Evolutionary conservation across 2,797 vertebrate genomes (phyloP).

Genomic region (Ctenopoma kingsleyae): DNA sequence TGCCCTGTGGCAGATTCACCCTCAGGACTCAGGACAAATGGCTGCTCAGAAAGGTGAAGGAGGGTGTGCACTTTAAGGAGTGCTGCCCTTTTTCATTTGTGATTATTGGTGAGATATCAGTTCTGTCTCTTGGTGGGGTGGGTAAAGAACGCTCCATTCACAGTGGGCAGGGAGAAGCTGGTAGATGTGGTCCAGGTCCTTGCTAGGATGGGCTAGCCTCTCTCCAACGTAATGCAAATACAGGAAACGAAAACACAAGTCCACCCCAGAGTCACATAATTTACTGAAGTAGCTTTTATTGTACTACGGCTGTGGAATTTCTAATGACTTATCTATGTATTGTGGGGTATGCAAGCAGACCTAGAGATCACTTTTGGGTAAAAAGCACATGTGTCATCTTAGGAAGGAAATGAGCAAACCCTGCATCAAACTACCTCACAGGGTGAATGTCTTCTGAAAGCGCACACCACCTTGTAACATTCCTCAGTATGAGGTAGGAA

Average conservation of each 20-base stretch:
- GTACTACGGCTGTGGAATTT: slow-evolving; percentile 37
- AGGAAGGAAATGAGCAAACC: slow-evolving; percentile 62
- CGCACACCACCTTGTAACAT: slow-evolving; percentile 52
- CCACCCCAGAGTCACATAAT: slow-evolving; percentile 28
- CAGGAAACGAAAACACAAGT: slow-evolving; percentile 58
- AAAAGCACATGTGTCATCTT: slow-evolving; percentile 52
- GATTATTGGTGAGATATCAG: slow-evolving; percentile 71
- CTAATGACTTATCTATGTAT: slow-evolving; percentile 13
- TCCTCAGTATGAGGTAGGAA: slow-evolving; percentile 63
- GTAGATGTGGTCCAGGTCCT: slow-evolving; percentile 48
- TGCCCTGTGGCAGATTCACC: slow-evolving; percentile 39
- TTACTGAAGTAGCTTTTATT: slow-evolving; percentile 47
- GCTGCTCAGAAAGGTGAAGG: slow-evolving; percentile 45
- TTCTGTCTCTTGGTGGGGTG: slow-evolving; percentile 48
- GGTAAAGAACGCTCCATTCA: slow-evolving; percentile 74
- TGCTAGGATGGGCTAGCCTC: slow-evolving; percentile 41
- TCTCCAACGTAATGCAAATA: slow-evolving; percentile 34
- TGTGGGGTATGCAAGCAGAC: neutral
- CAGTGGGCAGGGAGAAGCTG: slow-evolving; percentile 33
- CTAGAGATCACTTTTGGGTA: slow-evolving; percentile 2
- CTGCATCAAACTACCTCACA: slow-evolving; percentile 45
- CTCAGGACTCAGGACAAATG: slow-evolving; percentile 54
- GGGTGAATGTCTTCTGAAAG: slow-evolving; percentile 51
- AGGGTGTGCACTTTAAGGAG: slow-evolving; percentile 56
- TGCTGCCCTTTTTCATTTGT: slow-evolving; percentile 67